Conservation (phyloP, 2,113 vertebrate species). For the Leptobrachium leishanense region DNA sequence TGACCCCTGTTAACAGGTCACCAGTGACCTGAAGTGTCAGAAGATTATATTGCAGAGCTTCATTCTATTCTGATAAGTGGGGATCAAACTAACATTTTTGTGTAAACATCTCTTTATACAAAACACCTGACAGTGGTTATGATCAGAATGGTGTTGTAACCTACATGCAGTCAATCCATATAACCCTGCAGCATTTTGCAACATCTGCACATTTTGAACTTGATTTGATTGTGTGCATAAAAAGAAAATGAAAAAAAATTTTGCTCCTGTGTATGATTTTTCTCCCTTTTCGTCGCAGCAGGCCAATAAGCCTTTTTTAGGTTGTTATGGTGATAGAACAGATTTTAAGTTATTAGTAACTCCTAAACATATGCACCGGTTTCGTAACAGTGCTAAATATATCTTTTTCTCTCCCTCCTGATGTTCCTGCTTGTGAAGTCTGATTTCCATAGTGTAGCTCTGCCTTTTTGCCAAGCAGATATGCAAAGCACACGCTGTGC, state of each 20-base stretch:
- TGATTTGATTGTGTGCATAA: neutral
- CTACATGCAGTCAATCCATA: neutral
- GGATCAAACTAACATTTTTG: too few species aligned
- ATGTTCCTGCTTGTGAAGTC: slow-evolving; percentile 29
- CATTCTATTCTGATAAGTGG: too few species aligned
- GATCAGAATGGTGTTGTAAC: neutral
- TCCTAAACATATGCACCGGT: slow-evolving; percentile 34
- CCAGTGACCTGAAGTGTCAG: too few species aligned
- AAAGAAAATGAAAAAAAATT: too few species aligned
- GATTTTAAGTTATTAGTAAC: slow-evolving; percentile 41
- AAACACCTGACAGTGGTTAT: too few species aligned
- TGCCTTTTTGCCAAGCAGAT: slow-evolving; percentile 49
- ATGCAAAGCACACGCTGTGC: slow-evolving; percentile 6
- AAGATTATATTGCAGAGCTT: too few species aligned
- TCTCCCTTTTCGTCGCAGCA: neutral
- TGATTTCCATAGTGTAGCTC: slow-evolving; percentile 43
- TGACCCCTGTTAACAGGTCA: too few species aligned
- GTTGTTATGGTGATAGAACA: slow-evolving; percentile 31
- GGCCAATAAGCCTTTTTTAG: slow-evolving; percentile 5
- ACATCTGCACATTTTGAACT: neutral
- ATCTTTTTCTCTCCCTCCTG: slow-evolving; percentile 31
- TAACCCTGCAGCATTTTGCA: neutral
- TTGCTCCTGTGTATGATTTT: too few species aligned
- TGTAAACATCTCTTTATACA: too few species aligned
- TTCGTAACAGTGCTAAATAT: slow-evolving; percentile 39